Base-by-base conservation (phyloP, 2,797 vertebrate genomes). In the Acridotheres tristis region DNA sequence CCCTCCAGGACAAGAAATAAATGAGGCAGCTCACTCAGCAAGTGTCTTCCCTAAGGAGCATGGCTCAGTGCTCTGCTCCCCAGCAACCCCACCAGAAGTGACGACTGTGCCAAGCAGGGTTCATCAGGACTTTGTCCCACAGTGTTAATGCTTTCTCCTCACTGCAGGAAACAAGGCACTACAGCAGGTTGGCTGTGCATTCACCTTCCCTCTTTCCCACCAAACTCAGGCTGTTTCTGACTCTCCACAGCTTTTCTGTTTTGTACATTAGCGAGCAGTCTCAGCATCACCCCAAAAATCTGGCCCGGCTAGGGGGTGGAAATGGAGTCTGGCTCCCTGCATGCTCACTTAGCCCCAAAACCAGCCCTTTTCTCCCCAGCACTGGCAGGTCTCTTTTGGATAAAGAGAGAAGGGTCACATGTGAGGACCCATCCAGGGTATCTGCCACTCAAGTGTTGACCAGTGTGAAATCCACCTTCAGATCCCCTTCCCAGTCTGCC, bases 391-490 rank as follows among this genome's bases (percentile, higher is more conserved):
- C n/a, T 85, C 21, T 10, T 5, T 21, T 10, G 16, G 32, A 57
- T 22, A 59, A 48, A 42, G 17, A 61, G 19, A 50, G 5, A 29
- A 26, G 5, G 13, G 20, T 50, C 20, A 51, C 7, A 22, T 66
- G 5, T 43, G 48, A 88, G 58, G 17, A 73, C 20, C 9, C 18
- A 34, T 36, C 27, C 22, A 42, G 23, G 32, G 17, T 11, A 83
- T 53, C 19, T 0, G 0, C 13, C 32, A 29, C 11, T n/a, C 16
- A 45, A 0, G 0, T 9, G 5, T 3, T 72, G 29, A 14, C 11
- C 69, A 12, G 4, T 45, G 23, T 59, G 57, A 86, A 84, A 75
- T 3, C 1, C 45, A 17, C 18, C 3, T 43, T 61, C 42, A 42
- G 32, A 17, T 54, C 11, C 50, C 22, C 29, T 53, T 34, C 6